phyloP scores from a whole-genome alignment of 2,888 invertebrate species.

The Tolmerus cingulatus region DNA sequence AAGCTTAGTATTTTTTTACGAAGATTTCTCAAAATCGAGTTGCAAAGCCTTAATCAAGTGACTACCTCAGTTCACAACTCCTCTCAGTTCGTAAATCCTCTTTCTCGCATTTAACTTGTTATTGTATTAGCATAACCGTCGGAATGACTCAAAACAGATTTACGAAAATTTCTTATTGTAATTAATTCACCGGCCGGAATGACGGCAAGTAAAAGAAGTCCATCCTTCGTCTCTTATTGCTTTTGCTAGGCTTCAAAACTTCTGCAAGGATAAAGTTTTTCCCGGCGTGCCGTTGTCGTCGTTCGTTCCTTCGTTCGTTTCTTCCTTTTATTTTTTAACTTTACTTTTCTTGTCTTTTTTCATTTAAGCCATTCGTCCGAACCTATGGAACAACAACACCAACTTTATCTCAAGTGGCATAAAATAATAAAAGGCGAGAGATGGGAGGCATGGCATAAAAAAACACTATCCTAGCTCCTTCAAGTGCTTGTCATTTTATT shows the following conservation, averaged over 20 bases:
- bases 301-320: background rate
- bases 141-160: background rate
- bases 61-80: background rate
- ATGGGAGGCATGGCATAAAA: background rate
- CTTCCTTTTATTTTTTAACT: background rate
- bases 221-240: background rate
- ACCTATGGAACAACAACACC: constrained; percentile 4
- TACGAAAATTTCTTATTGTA: constrained; percentile 16
- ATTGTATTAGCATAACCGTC: background rate
- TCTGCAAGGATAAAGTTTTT: background rate
- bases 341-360: background rate
- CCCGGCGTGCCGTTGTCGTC: background rate
- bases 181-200: constrained; percentile 17
- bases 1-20: background rate
- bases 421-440: constrained; percentile 9
- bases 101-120: background rate
- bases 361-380: background rate
- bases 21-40: background rate
- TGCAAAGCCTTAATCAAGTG: background rate
- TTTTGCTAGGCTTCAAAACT: background rate
- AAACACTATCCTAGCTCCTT: background rate
- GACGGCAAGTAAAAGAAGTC: constrained; percentile 6
- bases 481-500: constrained; percentile 20
- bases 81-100: background rate
- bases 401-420: constrained; percentile 15